These are phyloP conservation scores for Murina feae DNA, from an alignment of 2,113 vertebrate species.

Conservation along the genomic window DNA sequence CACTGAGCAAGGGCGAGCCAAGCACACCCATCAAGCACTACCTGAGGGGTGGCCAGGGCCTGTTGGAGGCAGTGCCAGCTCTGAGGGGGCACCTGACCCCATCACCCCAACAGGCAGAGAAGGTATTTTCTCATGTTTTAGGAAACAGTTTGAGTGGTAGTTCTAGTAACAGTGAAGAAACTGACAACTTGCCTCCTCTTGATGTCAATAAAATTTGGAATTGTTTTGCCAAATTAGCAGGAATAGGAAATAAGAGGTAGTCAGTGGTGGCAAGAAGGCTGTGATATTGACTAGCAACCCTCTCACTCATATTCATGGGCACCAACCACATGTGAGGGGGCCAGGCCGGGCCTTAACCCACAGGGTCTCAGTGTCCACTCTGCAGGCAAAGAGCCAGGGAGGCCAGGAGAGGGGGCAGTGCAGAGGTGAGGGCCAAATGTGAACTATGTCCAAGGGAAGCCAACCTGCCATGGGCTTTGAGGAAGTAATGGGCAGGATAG, in stretches of 20 bases:
- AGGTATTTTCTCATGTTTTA: constrained; percentile 74
- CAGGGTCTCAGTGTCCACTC: background rate
- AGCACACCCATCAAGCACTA: constrained; percentile 72
- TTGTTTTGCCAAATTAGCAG: background rate
- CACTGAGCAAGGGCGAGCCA: constrained; percentile 57
- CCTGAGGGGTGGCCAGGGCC: constrained; percentile 83
- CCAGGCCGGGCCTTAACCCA: background rate
- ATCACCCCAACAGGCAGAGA: constrained; percentile 80
- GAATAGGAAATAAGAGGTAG: background rate
- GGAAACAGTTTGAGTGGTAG: too few relatives aligned
- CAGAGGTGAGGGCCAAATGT: background rate
- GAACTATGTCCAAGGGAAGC: background rate
- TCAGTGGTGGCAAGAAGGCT: background rate
- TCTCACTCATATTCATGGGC: background rate
- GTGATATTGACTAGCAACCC: background rate
- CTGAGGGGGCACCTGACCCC: constrained; percentile 85
- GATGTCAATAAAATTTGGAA: too few relatives aligned
- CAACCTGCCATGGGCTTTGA: background rate
- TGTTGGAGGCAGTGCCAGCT: constrained; percentile 87
- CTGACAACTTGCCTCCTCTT: too few relatives aligned
- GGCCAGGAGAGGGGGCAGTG: background rate
- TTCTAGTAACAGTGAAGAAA: too few relatives aligned
- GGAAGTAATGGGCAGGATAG: background rate
- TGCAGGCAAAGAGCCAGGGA: background rate
- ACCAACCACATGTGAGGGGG: background rate